A percentile compares a stretch with the other conserved stretches of the same genome.
phyloP scores from a whole-genome alignment of 2,113 vertebrate genomes.

The Chloropsis hardwickii region DNA sequence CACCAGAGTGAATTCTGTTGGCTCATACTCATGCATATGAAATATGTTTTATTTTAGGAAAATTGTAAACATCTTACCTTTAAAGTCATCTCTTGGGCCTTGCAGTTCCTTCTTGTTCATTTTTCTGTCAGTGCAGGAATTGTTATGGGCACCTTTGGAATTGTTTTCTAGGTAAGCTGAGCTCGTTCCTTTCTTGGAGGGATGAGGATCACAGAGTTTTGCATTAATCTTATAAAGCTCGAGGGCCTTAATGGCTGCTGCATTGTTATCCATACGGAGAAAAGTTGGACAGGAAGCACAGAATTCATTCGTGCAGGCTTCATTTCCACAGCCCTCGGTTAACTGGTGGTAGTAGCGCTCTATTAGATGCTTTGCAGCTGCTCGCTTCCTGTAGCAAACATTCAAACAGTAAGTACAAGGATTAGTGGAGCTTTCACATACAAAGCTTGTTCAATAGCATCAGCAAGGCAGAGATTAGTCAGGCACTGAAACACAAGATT shows the following conservation, averaged over 20 bases:
- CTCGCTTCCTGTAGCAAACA: constrained; percentile 95
- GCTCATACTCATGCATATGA: neutral
- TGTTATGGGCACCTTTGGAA: constrained; percentile 81
- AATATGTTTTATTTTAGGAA: neutral
- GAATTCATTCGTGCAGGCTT: constrained; percentile 97
- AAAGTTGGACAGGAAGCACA: constrained; percentile 94
- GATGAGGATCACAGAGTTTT: constrained; percentile 96
- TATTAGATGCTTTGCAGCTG: constrained; percentile 99
- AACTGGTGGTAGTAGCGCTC: constrained; percentile 99
- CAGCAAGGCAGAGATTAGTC: constrained; percentile 72
- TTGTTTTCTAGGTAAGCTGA: constrained; percentile 89
- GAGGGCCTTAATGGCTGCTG: constrained; percentile 95
- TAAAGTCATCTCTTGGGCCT: constrained; percentile 84
- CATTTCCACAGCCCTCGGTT: constrained; percentile 99
- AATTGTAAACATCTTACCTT: constrained; percentile 76
- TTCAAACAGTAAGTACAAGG: constrained; percentile 78
- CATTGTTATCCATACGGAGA: constrained; percentile 94
- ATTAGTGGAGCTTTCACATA: constrained; percentile 76
- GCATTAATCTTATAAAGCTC: constrained; percentile 98
- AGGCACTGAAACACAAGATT: constrained; percentile 51
- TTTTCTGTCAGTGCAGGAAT: constrained; percentile 81
- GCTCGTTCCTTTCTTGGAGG: constrained; percentile 95
- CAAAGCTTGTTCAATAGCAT: constrained; percentile 65
- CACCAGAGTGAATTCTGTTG: neutral
- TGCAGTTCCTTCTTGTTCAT: constrained; percentile 87